Base-by-base conservation (phyloP, 1,140 invertebrate species). In the Drosophila busckii region DNA sequence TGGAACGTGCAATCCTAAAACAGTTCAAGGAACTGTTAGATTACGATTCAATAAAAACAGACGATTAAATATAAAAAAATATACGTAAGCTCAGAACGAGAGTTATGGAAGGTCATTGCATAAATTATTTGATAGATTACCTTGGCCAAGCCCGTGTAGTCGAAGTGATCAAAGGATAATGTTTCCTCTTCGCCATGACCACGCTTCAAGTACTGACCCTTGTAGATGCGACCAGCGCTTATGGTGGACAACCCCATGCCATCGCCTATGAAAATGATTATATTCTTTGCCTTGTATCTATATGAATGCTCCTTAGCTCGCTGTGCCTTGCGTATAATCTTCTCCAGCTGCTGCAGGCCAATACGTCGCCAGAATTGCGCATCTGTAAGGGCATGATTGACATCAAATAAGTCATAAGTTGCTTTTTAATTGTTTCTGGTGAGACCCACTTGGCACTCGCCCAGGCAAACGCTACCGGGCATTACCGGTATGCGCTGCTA, bases 221-320 rank as follows among this genome's bases (percentile, higher is more conserved):
- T 90, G 31, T 91, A 89, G 44, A 95, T 93, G 41, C 93, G 87
- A 1, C 92, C 91, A 0, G 93, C 93, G 4, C 92, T 93, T 1
- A 93, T 89, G 0, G 94, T 94, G 3, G 92, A 88, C 32, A 93
- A 86, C 1, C 93, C 92, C 91, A 95, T 93, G 9, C 94, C 94
- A 86, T 95, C 94, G 0, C 93, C 94, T n/a, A 95, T 88, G 69
- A 94, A 93, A 25, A 95, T 85, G 16, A 95, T 91, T 9, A 94
- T 90, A 80, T 93, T 94, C 82, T 91, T 92, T 2, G 92, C 91
- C 80, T 93, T 93, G 20, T 41, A 59, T 8, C 34, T 40, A 35
- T 82, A 85, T 1, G 58, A 69, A 1, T 23, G 22, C 88, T 86
- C 84, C 22, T 75, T 50, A 6, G 38, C 38, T 10, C 44, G 35